A percentile compares a stretch with the other conserved stretches of the same genome.
These are phyloP conservation scores for Norana najaformis DNA, from an alignment of 2,888 invertebrate species.

Conservation along the genomic window DNA sequence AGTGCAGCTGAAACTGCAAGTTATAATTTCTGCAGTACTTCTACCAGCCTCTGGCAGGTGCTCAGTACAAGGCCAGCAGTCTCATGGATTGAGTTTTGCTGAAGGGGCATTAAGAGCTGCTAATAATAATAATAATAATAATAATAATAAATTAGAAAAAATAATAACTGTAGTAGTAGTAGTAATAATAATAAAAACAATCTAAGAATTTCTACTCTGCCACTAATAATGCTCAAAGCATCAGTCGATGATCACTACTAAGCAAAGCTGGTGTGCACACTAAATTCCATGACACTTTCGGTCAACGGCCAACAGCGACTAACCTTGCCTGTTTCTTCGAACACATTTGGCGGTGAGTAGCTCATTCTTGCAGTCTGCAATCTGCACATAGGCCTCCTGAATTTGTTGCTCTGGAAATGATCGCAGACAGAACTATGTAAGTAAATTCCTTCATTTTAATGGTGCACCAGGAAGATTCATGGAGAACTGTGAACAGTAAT, in stretches of 20 bases:
- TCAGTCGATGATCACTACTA: too few species aligned
- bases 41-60: background rate
- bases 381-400: constrained; percentile 77
- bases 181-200: too few species aligned
- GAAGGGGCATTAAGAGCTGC: background rate
- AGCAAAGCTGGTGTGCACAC: too few species aligned
- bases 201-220: too few species aligned
- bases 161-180: too few species aligned
- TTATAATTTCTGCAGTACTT: background rate
- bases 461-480: background rate
- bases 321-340: constrained; percentile 75
- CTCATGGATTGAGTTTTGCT: background rate
- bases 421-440: background rate
- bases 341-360: constrained; percentile 81
- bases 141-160: too few species aligned
- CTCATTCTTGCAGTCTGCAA: constrained; percentile 80
- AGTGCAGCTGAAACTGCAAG: background rate
- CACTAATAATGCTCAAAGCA: too few species aligned
- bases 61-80: background rate
- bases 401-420: constrained; percentile 71
- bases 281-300: too few species aligned
- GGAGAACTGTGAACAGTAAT: background rate
- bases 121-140: too few species aligned
- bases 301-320: background rate
- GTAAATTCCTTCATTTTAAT: background rate